Conservation (phyloP, 2,797 vertebrate species). For the Melanotaenia parkinsoni region DNA sequence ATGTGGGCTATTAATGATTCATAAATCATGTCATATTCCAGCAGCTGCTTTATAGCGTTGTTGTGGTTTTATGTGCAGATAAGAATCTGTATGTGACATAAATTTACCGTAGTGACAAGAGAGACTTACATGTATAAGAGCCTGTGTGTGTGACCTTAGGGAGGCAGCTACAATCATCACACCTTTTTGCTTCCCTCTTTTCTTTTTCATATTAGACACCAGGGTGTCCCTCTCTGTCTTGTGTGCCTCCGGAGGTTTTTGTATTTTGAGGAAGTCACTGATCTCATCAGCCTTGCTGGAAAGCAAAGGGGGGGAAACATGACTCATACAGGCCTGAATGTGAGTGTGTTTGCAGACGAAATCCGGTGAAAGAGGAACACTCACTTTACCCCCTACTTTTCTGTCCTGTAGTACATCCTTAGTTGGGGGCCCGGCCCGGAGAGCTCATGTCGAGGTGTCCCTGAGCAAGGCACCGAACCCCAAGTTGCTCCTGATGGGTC, state of each 20-base stretch:
- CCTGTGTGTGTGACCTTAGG: constrained; percentile 40
- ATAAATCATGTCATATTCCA: not conserved
- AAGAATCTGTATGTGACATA: not conserved
- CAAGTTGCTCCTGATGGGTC: too few relatives aligned
- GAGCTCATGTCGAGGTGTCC: too few relatives aligned
- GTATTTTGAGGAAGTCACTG: constrained; percentile 63
- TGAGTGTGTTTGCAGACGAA: constrained; percentile 26
- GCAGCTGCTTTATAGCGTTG: not conserved
- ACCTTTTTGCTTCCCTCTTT: constrained; percentile 43
- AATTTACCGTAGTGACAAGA: not conserved
- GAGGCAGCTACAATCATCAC: constrained; percentile 65
- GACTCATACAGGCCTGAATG: constrained; percentile 63
- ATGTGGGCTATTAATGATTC: not conserved
- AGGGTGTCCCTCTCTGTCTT: constrained; percentile 23
- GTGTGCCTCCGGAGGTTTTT: constrained; percentile 60
- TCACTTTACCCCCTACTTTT: constrained; percentile 40
- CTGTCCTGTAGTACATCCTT: constrained; percentile 70
- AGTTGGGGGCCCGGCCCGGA: too few relatives aligned
- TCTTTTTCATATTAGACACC: constrained; percentile 41
- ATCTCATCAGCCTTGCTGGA: constrained; percentile 74
- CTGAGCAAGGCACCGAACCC: too few relatives aligned
- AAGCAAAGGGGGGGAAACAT: constrained; percentile 64
- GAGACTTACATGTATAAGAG: constrained; percentile 4
- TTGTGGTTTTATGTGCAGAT: not conserved
- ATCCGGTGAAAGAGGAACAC: constrained; percentile 65